Conservation (phyloP, 2,888 invertebrate genomes). For the Tinea semifulvella region DNA sequence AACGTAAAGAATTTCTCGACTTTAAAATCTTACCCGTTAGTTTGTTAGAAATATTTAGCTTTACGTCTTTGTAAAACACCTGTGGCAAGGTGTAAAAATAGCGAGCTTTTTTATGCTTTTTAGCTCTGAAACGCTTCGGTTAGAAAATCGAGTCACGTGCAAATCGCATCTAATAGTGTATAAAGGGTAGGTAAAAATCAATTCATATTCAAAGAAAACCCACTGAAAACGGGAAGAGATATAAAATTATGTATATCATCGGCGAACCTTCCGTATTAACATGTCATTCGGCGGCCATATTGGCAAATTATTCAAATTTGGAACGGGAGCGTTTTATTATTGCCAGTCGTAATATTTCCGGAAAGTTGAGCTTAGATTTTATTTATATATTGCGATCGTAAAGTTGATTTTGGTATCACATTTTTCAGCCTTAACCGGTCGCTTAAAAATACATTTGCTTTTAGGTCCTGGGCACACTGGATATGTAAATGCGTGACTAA, state of each 20-base stretch:
- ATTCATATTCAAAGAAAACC: not conserved
- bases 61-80: too few species aligned
- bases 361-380: conserved; percentile 4
- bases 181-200: not conserved
- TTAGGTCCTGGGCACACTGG: too few species aligned
- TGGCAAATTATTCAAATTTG: conserved; percentile 53
- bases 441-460: not conserved
- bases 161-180: not conserved
- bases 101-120: not conserved
- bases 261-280: conserved; percentile 49
- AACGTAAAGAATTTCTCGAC: too few species aligned
- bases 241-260: conserved; percentile 61
- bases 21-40: too few species aligned
- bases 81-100: too few species aligned
- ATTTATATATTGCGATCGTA: conserved; percentile 12
- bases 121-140: too few species aligned
- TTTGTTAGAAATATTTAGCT: too few species aligned
- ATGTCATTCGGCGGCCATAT: conserved; percentile 60
- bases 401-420: conserved; percentile 1
- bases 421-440: not conserved
- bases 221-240: not conserved
- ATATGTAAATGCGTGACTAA: too few species aligned
- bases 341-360: conserved; percentile 1
- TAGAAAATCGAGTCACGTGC: too few species aligned
- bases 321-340: conserved; percentile 32